Evolutionary conservation across 2,113 vertebrate genomes (phyloP).

Genomic region (Neolamprologus ventralis): DNA sequence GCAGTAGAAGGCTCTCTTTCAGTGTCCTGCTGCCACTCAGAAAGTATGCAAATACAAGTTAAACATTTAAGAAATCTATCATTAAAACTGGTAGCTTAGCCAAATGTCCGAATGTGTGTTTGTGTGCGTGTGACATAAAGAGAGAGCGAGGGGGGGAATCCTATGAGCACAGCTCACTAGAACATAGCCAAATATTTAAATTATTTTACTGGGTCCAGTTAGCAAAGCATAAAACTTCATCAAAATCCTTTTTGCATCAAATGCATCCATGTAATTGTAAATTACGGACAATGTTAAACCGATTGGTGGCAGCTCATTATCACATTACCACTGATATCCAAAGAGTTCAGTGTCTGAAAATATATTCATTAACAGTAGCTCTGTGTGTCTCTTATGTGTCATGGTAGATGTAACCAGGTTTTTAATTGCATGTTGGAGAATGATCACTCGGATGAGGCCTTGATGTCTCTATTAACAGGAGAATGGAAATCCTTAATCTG

Average conservation of each 20-base stretch:
- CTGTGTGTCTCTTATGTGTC: neutral
- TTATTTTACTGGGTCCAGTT: neutral
- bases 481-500: neutral
- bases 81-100: neutral
- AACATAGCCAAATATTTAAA: neutral
- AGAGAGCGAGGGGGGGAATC: accelerated
- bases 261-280: accelerated
- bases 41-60: neutral
- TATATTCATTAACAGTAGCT: accelerated
- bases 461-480: accelerated
- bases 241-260: neutral
- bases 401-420: neutral
- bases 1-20: neutral
- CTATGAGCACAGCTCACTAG: accelerated
- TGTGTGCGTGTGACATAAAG: neutral
- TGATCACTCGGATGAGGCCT: neutral
- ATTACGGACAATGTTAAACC: accelerated
- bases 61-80: neutral
- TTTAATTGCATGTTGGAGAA: neutral
- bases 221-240: neutral
- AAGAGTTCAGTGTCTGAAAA: neutral
- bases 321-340: neutral
- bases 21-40: neutral
- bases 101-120: neutral
- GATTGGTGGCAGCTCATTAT: neutral